A percentile compares a stretch with the other conserved stretches of the same genome.
Conservation (phyloP, 2,113 vertebrate species). For the Saccopteryx bilineata region DNA sequence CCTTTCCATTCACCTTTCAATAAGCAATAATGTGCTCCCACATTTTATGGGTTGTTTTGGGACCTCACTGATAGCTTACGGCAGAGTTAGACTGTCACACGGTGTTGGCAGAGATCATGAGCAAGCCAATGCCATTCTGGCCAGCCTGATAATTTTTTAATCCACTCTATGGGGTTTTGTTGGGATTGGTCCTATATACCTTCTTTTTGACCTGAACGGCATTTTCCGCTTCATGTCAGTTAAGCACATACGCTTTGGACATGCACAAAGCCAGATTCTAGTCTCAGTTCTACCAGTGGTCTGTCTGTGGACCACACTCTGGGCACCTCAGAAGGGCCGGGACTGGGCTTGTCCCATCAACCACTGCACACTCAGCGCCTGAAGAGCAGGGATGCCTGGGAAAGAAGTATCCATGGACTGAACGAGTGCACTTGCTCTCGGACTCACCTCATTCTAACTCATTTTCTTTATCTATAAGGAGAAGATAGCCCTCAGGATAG, state of each 20-base stretch:
- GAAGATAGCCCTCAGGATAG: neutral
- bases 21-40: neutral
- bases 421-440: neutral
- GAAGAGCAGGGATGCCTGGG: neutral
- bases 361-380: neutral
- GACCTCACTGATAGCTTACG: neutral
- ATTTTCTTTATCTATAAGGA: neutral
- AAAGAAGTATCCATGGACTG: neutral
- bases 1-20: neutral
- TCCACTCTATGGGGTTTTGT: neutral
- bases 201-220: neutral
- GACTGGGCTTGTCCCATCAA: fast-evolving
- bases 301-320: too few species aligned
- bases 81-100: fast-evolving
- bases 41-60: neutral
- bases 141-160: neutral
- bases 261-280: too few species aligned
- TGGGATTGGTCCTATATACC: neutral
- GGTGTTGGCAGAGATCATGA: neutral
- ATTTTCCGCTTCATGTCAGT: neutral
- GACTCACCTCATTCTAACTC: neutral
- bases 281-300: neutral
- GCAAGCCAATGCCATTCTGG: neutral
- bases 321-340: neutral
- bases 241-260: neutral